Conservation (phyloP, 2,113 vertebrate genomes). For the Heterocephalus glaber region DNA sequence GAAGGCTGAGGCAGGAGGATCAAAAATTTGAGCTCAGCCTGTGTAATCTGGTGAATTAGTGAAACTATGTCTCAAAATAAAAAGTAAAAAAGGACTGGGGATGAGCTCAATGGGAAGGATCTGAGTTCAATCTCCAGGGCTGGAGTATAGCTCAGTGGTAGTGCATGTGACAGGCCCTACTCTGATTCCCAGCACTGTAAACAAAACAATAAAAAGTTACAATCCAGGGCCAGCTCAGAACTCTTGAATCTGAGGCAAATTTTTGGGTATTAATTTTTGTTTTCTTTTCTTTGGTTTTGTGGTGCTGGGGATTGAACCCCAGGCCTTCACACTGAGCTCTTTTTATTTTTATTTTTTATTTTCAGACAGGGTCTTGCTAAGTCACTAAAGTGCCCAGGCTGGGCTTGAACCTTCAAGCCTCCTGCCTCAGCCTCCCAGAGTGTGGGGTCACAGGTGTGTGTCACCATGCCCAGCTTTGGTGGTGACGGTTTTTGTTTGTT, state of each 20-base stretch:
- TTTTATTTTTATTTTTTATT: not conserved
- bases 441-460: not conserved
- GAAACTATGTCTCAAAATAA: not conserved
- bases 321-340: not conserved
- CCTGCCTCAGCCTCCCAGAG: not conserved
- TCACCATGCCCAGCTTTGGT: not conserved
- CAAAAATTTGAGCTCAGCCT: not conserved
- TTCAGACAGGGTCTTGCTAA: not conserved
- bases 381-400: not conserved
- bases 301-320: not conserved
- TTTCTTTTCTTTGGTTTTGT: not conserved
- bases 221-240: not conserved
- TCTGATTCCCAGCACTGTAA: not conserved
- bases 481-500: not conserved
- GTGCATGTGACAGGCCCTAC: not conserved
- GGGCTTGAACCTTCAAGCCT: not conserved
- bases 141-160: not conserved
- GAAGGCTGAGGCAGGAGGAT: not conserved
- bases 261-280: not conserved
- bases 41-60: not conserved
- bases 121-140: not conserved
- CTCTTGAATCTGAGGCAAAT: not conserved
- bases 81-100: not conserved
- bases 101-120: not conserved
- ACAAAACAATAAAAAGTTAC: not conserved